Conservation (phyloP, 2,888 invertebrate genomes). For the Eristalis pertinax region DNA sequence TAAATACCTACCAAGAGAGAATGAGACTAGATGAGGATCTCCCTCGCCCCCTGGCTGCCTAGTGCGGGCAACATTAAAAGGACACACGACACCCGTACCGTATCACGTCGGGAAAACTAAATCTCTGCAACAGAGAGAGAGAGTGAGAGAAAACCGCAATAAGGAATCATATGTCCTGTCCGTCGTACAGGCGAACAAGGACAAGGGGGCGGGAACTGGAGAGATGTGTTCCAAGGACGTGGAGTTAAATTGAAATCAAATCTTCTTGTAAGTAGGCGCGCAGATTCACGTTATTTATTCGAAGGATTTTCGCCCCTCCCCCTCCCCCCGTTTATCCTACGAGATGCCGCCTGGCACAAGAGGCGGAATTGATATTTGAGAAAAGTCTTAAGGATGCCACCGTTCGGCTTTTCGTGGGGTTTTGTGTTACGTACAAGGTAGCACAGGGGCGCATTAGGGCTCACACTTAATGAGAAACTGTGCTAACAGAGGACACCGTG, state of each 20-base stretch:
- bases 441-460: slow-evolving; percentile 16
- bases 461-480: slow-evolving; percentile 52
- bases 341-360: background rate
- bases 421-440: background rate
- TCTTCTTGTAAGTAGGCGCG: slow-evolving; percentile 62
- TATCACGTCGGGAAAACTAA: slow-evolving; percentile 36
- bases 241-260: slow-evolving; percentile 68
- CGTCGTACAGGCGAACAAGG: too few species aligned
- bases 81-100: slow-evolving; percentile 57
- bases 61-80: slow-evolving; percentile 62
- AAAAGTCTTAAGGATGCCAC: slow-evolving; percentile 55
- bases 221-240: slow-evolving; percentile 66
- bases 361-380: slow-evolving; percentile 53
- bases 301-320: slow-evolving; percentile 45
- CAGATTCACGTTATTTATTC: slow-evolving; percentile 64
- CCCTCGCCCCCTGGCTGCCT: slow-evolving; percentile 3
- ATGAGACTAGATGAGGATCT: background rate
- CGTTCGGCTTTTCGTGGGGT: slow-evolving; percentile 13
- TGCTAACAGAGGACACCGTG: background rate
- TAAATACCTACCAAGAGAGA: slow-evolving; percentile 18
- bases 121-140: slow-evolving; percentile 40
- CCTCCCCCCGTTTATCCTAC: background rate
- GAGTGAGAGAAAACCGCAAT: background rate
- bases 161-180: slow-evolving; percentile 47
- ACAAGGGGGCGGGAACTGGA: too few species aligned